Conservation (phyloP, 2,113 vertebrate species). For the Mystacornis crossleyi region DNA sequence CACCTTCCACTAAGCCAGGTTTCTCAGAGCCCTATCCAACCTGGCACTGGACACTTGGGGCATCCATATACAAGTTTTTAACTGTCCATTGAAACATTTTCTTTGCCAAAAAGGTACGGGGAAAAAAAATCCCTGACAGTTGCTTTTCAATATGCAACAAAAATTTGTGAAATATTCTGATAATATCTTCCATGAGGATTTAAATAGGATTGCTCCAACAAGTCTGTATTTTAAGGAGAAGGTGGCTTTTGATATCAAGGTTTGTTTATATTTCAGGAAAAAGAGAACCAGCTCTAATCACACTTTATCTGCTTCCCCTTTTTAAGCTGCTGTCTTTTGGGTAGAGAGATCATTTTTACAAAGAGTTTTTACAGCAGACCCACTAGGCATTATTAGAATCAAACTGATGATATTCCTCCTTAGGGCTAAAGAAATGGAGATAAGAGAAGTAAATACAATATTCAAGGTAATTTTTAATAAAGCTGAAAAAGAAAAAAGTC, state of each 20-base stretch:
- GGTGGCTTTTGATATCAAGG: conserved; percentile 11
- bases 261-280: conserved; percentile 35
- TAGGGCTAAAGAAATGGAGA: conserved; percentile 46
- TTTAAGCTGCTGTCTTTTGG: conserved; percentile 41
- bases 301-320: conserved; percentile 21
- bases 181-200: not conserved
- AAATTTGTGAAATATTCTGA: not conserved
- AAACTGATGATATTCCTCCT: conserved; percentile 51
- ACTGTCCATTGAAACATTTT: not conserved
- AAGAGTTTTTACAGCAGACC: conserved; percentile 50
- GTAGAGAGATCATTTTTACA: conserved; percentile 48
- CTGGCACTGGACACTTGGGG: not conserved
- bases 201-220: not conserved
- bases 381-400: conserved; percentile 60
- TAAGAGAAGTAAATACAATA: conserved; percentile 59
- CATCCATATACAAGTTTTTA: not conserved
- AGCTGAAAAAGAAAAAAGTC: not conserved
- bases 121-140: not conserved
- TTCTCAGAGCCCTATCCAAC: not conserved
- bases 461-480: conserved; percentile 66
- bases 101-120: not conserved
- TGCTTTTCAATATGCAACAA: not conserved
- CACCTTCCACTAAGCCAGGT: not conserved
- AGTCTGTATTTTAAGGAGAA: conserved; percentile 45
- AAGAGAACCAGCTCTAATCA: conserved; percentile 5